phyloP scores from a whole-genome alignment of 2,888 invertebrate genomes.

The Serripes groenlandicus region DNA sequence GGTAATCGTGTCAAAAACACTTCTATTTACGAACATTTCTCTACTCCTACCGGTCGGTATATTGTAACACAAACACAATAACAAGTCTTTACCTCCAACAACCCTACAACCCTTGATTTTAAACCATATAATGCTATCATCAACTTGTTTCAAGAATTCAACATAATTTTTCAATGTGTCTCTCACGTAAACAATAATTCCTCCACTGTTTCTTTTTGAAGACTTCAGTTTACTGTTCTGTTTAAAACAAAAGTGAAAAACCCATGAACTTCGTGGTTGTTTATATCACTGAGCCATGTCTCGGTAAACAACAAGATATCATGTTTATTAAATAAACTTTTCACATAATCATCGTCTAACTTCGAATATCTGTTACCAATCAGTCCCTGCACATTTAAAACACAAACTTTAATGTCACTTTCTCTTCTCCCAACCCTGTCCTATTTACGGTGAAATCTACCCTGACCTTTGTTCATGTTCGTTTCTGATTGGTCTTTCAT shows the following conservation, averaged over 20 bases:
- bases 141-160: too few relatives aligned
- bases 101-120: too few relatives aligned
- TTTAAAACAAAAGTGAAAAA: not conserved
- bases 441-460: not conserved
- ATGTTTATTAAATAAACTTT: constrained; percentile 3
- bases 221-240: not conserved
- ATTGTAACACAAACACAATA: too few relatives aligned
- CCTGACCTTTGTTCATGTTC: too few relatives aligned
- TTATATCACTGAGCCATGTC: too few relatives aligned
- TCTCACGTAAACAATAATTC: constrained; percentile 5
- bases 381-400: constrained; percentile 14
- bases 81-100: too few relatives aligned
- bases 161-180: too few relatives aligned
- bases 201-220: constrained; percentile 12
- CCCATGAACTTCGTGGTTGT: not conserved
- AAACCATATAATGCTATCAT: too few relatives aligned
- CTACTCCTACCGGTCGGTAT: too few relatives aligned
- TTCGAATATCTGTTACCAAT: constrained; percentile 7
- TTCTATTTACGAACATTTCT: too few relatives aligned
- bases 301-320: constrained; percentile 12
- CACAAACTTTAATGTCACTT: not conserved
- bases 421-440: constrained; percentile 9
- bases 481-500: too few relatives aligned
- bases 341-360: not conserved
- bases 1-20: too few relatives aligned